Evolutionary conservation across 1,140 invertebrate genomes (phyloP).

Genomic region (Eciton burchellii): DNA sequence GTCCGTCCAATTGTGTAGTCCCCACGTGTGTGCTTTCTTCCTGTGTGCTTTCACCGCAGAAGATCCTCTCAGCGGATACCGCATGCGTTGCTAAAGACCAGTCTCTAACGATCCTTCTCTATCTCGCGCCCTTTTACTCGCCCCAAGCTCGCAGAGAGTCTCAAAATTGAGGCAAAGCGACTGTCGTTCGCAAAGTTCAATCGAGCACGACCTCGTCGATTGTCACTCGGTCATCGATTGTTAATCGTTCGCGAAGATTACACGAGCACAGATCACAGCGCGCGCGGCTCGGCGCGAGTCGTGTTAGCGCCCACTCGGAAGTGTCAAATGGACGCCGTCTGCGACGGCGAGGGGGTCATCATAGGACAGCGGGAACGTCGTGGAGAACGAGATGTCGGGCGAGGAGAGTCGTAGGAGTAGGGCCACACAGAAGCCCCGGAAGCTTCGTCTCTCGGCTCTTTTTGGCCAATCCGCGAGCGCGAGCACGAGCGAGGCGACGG

Average conservation of each 20-base stretch:
- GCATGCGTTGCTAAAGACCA: not conserved
- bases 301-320: conserved; percentile 68
- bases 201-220: not conserved
- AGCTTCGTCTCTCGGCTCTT: conserved; percentile 41
- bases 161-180: not conserved
- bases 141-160: not conserved
- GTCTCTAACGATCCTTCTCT: not conserved
- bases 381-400: conserved; percentile 35
- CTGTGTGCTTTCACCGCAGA: not conserved
- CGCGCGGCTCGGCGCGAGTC: conserved; percentile 59
- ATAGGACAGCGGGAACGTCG: conserved; percentile 39
- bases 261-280: conserved; percentile 24
- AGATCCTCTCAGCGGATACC: not conserved
- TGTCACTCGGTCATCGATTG: conserved; percentile 11
- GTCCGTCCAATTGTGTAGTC: no score
- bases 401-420: conserved; percentile 68
- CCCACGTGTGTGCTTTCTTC: no score
- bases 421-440: conserved; percentile 41
- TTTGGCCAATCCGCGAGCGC: conserved; percentile 55
- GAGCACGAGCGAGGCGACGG: conserved; percentile 25
- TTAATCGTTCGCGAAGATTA: not conserved
- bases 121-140: not conserved
- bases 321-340: conserved; percentile 72
- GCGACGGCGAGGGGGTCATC: conserved; percentile 20
- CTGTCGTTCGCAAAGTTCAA: not conserved